Conservation (phyloP, 2,797 vertebrate genomes). For the Leptoclinus maculatus region DNA sequence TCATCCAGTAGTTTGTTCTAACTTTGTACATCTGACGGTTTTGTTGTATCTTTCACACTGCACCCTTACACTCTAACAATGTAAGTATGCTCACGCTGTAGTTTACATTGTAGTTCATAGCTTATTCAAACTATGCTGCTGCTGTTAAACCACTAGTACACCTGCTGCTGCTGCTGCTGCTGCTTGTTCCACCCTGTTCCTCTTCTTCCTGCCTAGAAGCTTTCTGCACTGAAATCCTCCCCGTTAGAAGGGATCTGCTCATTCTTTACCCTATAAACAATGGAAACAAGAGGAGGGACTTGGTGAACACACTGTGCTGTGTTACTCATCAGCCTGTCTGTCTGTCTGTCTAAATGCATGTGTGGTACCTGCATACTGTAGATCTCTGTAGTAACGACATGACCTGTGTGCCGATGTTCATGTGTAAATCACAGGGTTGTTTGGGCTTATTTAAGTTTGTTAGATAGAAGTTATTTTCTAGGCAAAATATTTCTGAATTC, state of each 20-base stretch:
- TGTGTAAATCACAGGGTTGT: background rate
- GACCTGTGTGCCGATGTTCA: background rate
- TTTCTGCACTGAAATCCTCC: too few species aligned
- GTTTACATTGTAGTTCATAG: background rate
- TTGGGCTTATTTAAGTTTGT: background rate
- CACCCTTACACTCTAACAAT: slow-evolving; percentile 16
- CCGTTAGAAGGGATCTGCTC: background rate
- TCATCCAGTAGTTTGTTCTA: background rate
- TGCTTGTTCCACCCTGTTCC: background rate
- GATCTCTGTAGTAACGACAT: background rate
- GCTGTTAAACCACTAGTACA: background rate
- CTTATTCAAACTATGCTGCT: background rate
- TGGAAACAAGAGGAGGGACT: background rate
- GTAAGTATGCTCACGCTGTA: slow-evolving; percentile 31
- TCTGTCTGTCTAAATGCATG: too few species aligned
- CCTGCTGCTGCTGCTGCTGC: background rate
- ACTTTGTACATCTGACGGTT: background rate
- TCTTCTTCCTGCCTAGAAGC: background rate
- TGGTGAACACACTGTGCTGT: background rate
- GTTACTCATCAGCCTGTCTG: too few species aligned
- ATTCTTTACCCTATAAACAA: background rate
- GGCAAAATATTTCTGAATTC: background rate
- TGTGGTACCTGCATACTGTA: too few species aligned
- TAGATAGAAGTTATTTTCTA: background rate
- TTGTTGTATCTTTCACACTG: slow-evolving; percentile 1